Percentiles rank a stretch among this genome's conserved stretches.
Conservation (phyloP, 2,113 vertebrate species). For the Sceloporus undulatus region DNA sequence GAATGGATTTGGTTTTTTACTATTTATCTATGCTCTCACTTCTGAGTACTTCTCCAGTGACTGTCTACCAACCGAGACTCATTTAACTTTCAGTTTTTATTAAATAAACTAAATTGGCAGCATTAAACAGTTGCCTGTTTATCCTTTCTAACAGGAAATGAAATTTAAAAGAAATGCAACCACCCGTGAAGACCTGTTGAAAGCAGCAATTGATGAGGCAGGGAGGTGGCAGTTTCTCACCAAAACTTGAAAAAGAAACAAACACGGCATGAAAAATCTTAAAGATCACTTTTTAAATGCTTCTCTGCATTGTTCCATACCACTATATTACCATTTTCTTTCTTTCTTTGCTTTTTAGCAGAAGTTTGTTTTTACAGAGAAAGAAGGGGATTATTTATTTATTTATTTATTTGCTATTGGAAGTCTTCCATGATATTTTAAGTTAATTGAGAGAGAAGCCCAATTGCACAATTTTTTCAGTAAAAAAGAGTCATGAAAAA, state of each 20-base stretch:
- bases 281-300: conserved; percentile 50
- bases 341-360: not conserved
- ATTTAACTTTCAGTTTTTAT: conserved; percentile 71
- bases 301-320: not conserved
- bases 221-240: conserved; percentile 75
- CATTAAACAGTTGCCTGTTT: conserved; percentile 77
- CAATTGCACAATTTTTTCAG: not conserved
- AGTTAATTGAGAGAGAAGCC: not conserved
- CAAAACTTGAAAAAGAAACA: conserved; percentile 72
- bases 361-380: not conserved
- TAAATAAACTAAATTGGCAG: conserved; percentile 74
- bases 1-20: conserved; percentile 38
- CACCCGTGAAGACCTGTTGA: conserved; percentile 77
- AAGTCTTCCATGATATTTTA: conserved; percentile 35
- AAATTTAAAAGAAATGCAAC: conserved; percentile 78
- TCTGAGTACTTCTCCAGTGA: conserved; percentile 36
- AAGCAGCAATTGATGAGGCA: conserved; percentile 72
- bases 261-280: conserved; percentile 56
- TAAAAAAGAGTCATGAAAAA: not conserved
- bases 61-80: conserved; percentile 65
- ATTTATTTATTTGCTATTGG: not conserved
- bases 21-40: conserved; percentile 7
- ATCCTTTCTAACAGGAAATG: conserved; percentile 81
- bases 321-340: conserved; percentile 12
- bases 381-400: not conserved